Percentiles rank a stretch among this genome's conserved stretches.
Evolutionary conservation across 1,140 invertebrate species (phyloP).

Genomic region (Chlorops oryzae): DNA sequence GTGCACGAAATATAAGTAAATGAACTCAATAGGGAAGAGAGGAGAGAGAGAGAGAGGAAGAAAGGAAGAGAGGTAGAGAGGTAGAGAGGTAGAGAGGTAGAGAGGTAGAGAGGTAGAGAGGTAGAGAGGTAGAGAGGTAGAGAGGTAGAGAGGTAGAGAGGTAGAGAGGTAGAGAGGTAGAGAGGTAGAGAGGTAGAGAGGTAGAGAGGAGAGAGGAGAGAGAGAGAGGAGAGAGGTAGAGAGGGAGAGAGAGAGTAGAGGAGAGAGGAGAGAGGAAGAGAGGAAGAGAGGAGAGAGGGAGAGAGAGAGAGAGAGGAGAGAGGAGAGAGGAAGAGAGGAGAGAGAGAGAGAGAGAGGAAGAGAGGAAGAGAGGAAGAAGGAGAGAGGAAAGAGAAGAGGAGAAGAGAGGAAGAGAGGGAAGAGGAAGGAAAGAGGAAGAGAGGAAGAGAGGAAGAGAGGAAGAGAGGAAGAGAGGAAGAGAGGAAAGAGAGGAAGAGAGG

Average conservation of each 20-base stretch:
- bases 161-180: no score
- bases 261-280: background rate
- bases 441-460: background rate
- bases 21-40: no score
- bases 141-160: no score
- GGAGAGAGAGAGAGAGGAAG: no score
- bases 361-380: background rate
- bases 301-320: background rate
- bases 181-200: no score
- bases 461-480: background rate
- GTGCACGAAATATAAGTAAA: no score
- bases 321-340: background rate
- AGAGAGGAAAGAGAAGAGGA: background rate
- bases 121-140: no score
- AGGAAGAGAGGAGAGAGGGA: background rate
- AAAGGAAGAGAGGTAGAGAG: no score
- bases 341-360: background rate
- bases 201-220: no score
- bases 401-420: background rate
- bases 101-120: no score
- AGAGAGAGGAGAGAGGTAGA: background rate
- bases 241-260: background rate
- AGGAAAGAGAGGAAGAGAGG: background rate
- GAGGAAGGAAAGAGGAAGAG: background rate
- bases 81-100: no score